Evolutionary conservation across 1,140 invertebrate genomes (phyloP).

Genomic region (Temnothorax curvispinosus): DNA sequence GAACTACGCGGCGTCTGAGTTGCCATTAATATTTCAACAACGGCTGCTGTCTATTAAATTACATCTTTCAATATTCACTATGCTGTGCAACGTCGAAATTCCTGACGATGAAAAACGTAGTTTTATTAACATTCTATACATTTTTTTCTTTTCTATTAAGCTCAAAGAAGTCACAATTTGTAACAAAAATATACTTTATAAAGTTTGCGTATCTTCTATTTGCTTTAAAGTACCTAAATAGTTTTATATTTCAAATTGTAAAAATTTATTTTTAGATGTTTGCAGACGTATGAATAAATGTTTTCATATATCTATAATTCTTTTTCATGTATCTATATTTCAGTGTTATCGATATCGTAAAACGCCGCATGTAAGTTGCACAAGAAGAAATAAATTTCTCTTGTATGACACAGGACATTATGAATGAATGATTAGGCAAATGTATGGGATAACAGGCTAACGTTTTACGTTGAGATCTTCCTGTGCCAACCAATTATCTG

Average conservation of each 20-base stretch:
- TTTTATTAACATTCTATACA: neutral
- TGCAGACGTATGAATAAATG: neutral
- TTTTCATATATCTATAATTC: neutral
- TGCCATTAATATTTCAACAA: slow-evolving; percentile 29
- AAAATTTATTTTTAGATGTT: neutral
- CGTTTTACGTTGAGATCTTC: neutral
- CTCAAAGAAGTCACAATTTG: neutral
- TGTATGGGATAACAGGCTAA: neutral
- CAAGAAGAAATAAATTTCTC: neutral
- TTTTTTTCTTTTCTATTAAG: neutral
- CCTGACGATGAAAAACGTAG: neutral
- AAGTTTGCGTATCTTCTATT: neutral
- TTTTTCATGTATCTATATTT: neutral
- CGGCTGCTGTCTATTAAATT: slow-evolving; percentile 23
- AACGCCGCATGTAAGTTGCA: neutral
- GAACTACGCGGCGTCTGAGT: slow-evolving; percentile 12
- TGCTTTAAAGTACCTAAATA: neutral
- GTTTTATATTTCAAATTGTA: neutral
- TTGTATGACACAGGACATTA: neutral
- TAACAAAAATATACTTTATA: neutral
- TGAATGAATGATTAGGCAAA: slow-evolving; percentile 1
- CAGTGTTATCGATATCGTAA: neutral
- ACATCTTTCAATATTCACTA: slow-evolving; percentile 41
- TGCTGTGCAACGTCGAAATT: neutral
- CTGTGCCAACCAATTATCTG: neutral